Evolutionary conservation across 2,888 invertebrate species (phyloP).

Genomic region (Pseudococcus jackbeardsleyi): DNA sequence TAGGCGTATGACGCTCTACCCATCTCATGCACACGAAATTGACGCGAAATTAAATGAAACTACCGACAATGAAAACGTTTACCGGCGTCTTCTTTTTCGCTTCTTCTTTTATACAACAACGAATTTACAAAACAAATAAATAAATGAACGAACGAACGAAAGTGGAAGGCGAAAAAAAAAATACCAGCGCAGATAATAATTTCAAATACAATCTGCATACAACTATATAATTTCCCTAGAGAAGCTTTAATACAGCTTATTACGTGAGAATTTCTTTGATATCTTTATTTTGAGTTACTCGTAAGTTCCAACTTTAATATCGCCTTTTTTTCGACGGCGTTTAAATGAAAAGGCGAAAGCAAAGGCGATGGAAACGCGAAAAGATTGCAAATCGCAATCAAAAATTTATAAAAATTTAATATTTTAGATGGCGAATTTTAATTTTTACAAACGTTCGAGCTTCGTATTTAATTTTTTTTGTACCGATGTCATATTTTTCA

Average conservation of each 20-base stretch:
- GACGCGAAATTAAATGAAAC: conserved; percentile 8
- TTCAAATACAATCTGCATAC: conserved; percentile 50
- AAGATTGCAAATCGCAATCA: conserved; percentile 40
- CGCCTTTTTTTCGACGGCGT: background rate
- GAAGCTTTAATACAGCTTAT: conserved; percentile 49
- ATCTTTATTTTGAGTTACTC: conserved; percentile 49
- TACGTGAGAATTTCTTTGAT: conserved; percentile 47
- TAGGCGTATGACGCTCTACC: no score
- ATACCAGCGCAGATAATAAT: conserved; percentile 25
- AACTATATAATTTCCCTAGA: conserved; percentile 44
- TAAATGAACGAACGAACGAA: conserved; percentile 34
- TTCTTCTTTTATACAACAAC: background rate
- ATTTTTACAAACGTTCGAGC: conserved; percentile 30
- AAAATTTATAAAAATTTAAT: conserved; percentile 38
- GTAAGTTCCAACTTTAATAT: conserved; percentile 46
- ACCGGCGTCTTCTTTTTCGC: background rate
- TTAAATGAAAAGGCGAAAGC: background rate
- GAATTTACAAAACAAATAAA: conserved; percentile 8
- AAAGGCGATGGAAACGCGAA: background rate
- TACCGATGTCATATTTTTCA: background rate
- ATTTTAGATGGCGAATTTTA: conserved; percentile 29
- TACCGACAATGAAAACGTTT: conserved; percentile 18
- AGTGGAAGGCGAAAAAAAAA: background rate
- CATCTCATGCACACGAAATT: background rate
- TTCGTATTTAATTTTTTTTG: conserved; percentile 31